These are phyloP conservation scores for Silurus glanis DNA, from an alignment of 2,113 vertebrate species.

Conservation along the genomic window DNA sequence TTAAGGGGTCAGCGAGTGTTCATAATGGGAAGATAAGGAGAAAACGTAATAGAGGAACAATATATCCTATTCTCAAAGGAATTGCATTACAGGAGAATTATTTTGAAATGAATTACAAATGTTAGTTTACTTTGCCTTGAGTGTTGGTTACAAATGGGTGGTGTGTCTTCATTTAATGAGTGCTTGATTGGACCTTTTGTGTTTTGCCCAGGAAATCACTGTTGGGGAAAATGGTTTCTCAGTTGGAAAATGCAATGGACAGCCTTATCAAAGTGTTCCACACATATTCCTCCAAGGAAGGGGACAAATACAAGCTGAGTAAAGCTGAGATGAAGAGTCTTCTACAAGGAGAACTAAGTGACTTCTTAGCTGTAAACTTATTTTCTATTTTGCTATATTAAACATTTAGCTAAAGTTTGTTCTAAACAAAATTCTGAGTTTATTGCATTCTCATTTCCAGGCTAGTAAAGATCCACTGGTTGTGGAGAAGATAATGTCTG, in stretches of 20 bases:
- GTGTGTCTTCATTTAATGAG: not conserved
- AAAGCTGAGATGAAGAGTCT: conserved; percentile 84
- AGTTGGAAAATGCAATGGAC: conserved; percentile 81
- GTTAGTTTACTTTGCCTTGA: not conserved
- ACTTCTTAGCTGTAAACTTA: conserved; percentile 78
- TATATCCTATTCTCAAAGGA: not conserved
- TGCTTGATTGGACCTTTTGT: not conserved
- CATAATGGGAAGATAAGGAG: not conserved
- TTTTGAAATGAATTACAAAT: not conserved
- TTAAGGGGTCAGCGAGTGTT: conserved; percentile 33
- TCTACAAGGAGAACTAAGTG: conserved; percentile 76
- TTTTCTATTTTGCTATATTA: not conserved
- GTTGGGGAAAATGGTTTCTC: conserved; percentile 69
- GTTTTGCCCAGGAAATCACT: not conserved
- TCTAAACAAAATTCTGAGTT: not conserved
- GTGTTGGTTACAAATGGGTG: not conserved
- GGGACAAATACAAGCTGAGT: conserved; percentile 88
- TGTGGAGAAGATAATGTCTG: conserved; percentile 86
- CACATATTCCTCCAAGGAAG: conserved; percentile 85
- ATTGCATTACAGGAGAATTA: not conserved
- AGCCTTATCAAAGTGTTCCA: conserved; percentile 84
- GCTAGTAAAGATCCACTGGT: conserved; percentile 73
- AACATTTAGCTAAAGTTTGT: not conserved
- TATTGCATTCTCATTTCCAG: conserved; percentile 57
- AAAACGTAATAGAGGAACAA: not conserved